Conservation (phyloP, 2,113 vertebrate species). For the Pseudopipra pipra region DNA sequence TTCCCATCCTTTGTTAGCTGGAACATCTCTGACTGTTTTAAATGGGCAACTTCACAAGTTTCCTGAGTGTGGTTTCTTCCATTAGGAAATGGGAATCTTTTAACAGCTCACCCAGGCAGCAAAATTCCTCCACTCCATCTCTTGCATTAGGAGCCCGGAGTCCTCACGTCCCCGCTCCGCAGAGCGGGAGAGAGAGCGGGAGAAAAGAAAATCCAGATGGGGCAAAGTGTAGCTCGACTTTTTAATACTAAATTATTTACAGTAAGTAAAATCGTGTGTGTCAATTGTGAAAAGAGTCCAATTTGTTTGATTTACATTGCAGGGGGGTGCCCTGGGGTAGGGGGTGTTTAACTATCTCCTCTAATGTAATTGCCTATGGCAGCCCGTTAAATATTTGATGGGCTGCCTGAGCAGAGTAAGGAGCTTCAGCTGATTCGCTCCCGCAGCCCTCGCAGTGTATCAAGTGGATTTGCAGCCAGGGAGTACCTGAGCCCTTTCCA, state of each 20-base stretch:
- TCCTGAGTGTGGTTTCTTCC: slow-evolving; percentile 55
- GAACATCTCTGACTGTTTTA: neutral
- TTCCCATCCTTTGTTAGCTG: slow-evolving; percentile 7
- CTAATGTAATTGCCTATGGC: slow-evolving; percentile 95
- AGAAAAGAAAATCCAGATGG: slow-evolving; percentile 61
- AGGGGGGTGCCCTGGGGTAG: slow-evolving; percentile 79
- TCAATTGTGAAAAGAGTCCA: slow-evolving; percentile 90
- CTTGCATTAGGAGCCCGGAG: slow-evolving; percentile 38
- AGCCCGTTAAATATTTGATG: slow-evolving; percentile 91
- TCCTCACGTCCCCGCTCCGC: rapidly evolving
- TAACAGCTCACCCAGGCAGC: slow-evolving; percentile 62
- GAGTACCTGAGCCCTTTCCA: slow-evolving; percentile 20
- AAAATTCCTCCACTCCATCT: slow-evolving; percentile 52
- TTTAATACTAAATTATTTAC: slow-evolving; percentile 87
- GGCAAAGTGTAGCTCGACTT: slow-evolving; percentile 70
- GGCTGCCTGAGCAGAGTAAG: slow-evolving; percentile 88
- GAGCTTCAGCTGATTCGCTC: slow-evolving; percentile 68
- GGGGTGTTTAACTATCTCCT: slow-evolving; percentile 90
- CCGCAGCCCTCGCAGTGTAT: slow-evolving; percentile 39
- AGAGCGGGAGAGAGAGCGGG: neutral
- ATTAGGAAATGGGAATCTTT: slow-evolving; percentile 64
- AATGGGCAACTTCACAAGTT: slow-evolving; percentile 47
- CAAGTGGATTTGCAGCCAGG: slow-evolving; percentile 31
- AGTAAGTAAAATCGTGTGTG: slow-evolving; percentile 89
- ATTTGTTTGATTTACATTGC: slow-evolving; percentile 83